These are phyloP conservation scores for Amniataba percoides DNA, from an alignment of 2,797 vertebrate genomes.

Conservation along the genomic window DNA sequence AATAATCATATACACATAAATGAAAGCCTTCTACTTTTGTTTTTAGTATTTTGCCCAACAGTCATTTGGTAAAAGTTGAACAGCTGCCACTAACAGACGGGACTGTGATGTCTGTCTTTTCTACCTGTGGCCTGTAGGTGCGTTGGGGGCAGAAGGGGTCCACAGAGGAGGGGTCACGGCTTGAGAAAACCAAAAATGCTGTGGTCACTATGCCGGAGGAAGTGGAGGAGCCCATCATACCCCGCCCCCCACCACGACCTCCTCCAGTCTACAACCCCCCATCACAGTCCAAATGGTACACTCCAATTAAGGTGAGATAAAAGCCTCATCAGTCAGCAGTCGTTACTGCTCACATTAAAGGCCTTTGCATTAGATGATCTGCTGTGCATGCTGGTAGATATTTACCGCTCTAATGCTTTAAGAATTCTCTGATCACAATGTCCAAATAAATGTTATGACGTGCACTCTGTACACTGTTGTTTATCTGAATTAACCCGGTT, in stretches of 20 bases:
- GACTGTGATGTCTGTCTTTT: neutral
- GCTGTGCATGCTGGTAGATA: too few relatives aligned
- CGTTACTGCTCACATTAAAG: neutral
- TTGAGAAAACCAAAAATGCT: constrained; percentile 97
- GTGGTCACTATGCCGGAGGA: constrained; percentile 93
- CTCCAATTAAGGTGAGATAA: constrained; percentile 92
- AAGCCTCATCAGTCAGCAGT: neutral
- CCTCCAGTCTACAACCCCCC: constrained; percentile 84
- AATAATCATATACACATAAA: neutral
- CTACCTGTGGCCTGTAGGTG: constrained; percentile 83
- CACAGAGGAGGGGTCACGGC: constrained; percentile 95
- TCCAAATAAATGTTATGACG: neutral
- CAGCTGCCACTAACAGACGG: neutral
- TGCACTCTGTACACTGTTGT: neutral
- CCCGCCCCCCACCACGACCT: constrained; percentile 83
- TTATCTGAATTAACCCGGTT: neutral
- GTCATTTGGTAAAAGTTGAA: neutral
- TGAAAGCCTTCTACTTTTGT: neutral
- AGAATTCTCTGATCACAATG: too few relatives aligned
- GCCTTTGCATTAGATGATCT: neutral
- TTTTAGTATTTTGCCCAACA: neutral
- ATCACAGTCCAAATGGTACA: constrained; percentile 93
- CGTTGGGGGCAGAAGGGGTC: constrained; percentile 98
- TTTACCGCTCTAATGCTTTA: too few relatives aligned
- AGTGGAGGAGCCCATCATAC: constrained; percentile 84